Base-by-base conservation (phyloP, 2,888 invertebrate species). In the Nephrotoma appendiculata region DNA sequence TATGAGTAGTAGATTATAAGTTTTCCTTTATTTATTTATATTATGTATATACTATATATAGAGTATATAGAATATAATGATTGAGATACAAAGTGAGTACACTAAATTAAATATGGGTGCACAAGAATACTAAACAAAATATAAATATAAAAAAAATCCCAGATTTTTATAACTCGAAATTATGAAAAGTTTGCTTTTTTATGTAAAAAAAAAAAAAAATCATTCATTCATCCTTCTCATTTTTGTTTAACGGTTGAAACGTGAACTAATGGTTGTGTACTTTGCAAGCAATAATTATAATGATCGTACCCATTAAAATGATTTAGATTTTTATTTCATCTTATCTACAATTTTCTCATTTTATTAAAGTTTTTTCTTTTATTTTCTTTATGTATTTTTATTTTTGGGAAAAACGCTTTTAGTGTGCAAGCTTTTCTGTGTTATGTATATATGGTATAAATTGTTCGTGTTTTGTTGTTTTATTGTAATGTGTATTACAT, bases 241-340 rank as follows among this genome's bases (percentile, higher is more conserved):
- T 85, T 85, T 85, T 44, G 19, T 85, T 45, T 85, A 85, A 85
- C 85, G 42, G 85, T 19, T 85, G 44, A 43, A 44, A 85, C 85
- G 85, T 85, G 85, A 44, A 85, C 85, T 85, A 85, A 85, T 85
- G 85, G 85, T 85, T 85, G 45, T 85, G 85, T 85, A 45, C 86
- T 86, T 86, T 86, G 42, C 52, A 57, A 86, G 52, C 86, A 86
- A 86, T 86, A 86, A 86, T 86, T 86, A 86, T 86, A 86, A 86
- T 86, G 86, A 86, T 86, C 57, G 15, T 52, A 52, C 86, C 71
- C 86, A 86, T 86, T 86, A 86, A 86, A 86, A 86, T 86, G 52
- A 86, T 86, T 86, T 52, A 52, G 86, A 85, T 71, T 87, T 86
- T 86, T 86, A 71, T 86, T 87, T 87, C 87, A 87, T 87, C 52